These are phyloP conservation scores for Protonemura montana DNA, from an alignment of 2,888 invertebrate genomes.

Conservation along the genomic window DNA sequence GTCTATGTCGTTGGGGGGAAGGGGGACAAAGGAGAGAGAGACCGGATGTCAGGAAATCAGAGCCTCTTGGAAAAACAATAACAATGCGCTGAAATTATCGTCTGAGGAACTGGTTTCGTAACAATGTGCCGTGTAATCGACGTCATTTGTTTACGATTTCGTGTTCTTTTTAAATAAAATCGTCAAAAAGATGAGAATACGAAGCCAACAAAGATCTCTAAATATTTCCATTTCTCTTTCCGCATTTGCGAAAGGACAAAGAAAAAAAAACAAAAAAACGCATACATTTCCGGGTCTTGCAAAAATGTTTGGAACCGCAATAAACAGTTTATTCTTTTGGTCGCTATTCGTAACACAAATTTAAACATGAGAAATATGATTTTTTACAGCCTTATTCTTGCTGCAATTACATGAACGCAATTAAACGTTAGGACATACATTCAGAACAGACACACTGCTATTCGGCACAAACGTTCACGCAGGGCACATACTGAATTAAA, in stretches of 20 bases:
- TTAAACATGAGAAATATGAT: neutral
- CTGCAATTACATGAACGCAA: neutral
- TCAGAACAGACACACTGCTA: neutral
- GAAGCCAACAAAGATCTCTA: neutral
- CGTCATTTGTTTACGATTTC: neutral
- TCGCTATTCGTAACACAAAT: neutral
- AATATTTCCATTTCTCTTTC: neutral
- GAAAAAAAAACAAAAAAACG: neutral
- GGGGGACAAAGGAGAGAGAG: neutral
- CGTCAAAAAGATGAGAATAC: neutral
- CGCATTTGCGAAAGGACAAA: neutral
- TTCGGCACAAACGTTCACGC: neutral
- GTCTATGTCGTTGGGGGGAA: neutral
- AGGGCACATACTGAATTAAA: neutral
- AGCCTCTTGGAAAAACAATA: neutral
- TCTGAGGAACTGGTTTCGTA: neutral
- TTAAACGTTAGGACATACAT: neutral
- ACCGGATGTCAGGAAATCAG: slow-evolving; percentile 7
- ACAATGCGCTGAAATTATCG: neutral
- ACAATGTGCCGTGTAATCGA: slow-evolving; percentile 7
- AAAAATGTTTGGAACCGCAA: neutral
- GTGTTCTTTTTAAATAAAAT: neutral
- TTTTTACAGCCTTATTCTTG: neutral
- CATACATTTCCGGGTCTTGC: neutral
- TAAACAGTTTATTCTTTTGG: neutral